Evolutionary conservation across 2,797 vertebrate genomes (phyloP), one percentile per base, ranked within the genome.

Genomic region (Phalloptychus januarius): DNA sequence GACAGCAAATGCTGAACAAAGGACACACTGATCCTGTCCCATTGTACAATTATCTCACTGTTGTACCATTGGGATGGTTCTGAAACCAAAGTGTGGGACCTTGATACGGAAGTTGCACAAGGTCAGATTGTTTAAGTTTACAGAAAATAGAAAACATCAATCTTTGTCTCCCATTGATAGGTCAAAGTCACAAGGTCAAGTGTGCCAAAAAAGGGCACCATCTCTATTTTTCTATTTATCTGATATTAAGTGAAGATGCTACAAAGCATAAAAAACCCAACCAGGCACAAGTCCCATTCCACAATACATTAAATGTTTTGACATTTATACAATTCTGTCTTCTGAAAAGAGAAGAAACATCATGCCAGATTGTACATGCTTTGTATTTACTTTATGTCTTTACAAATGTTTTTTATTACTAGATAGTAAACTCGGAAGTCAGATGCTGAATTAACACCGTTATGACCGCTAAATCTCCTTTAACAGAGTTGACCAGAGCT

Each of bases 101-200:
- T 65, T 65, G 61, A 38, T 36, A 65, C 38, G 44, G 42, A 31
- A 4, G 28, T 45, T 33, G 70, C 45, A 48, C 70, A 72, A 71
- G 31, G 44, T 33, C 46, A 71, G 46, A 48, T 33, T 33, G 70
- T 48, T 48, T 31, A 23, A 20, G 18, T 65, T 72, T 33, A 72
- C 70, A 72, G 45, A 72, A 72, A 48, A 48, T 33, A 48, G 45
- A 48, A 72, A 33, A 48, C 45, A 72, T 72, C 70, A 48, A 72
- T 72, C 70, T 72, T 72, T 18, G 44, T 72, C 70, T 48, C 45
- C 28, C 45, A 48, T 65, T 36, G 8, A 36, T 65, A 38, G 18
- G 28, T 48, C 28, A 33, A 72, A 72, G 33, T 3, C 45, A 72
- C 70, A 20, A 33, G 44, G 31, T 31, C 28, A 18, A 33, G 4